These are phyloP conservation scores for Beris morrisii DNA, from an alignment of 2,888 invertebrate species.

Conservation along the genomic window DNA sequence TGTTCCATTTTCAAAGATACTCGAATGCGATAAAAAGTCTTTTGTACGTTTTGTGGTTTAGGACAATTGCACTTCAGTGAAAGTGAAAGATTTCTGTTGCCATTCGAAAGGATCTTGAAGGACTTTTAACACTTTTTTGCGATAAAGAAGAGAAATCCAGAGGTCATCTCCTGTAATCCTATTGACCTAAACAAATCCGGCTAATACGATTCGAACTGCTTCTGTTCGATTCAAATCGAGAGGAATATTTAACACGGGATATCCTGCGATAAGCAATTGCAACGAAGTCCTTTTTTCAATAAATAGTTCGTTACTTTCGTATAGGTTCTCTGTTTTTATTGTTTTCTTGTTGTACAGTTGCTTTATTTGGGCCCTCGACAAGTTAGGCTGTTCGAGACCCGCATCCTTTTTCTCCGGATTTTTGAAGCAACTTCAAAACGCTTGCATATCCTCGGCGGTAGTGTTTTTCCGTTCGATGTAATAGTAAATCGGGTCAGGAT, in stretches of 20 bases:
- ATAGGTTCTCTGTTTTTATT: too few species aligned
- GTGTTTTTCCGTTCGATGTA: too few species aligned
- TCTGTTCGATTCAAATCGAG: conserved; percentile 18
- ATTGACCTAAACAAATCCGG: conserved; percentile 3
- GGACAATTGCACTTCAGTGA: conserved; percentile 1
- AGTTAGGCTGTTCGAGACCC: too few species aligned
- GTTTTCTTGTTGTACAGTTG: too few species aligned
- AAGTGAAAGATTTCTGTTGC: conserved; percentile 13
- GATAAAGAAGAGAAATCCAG: neutral
- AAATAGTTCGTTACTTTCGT: too few species aligned
- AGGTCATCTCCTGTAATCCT: conserved; percentile 10
- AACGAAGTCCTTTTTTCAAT: too few species aligned
- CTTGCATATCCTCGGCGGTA: too few species aligned
- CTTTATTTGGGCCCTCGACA: too few species aligned
- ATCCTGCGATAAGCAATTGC: conserved; percentile 1
- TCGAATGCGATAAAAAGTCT: conserved; percentile 6
- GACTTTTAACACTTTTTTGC: conserved; percentile 6
- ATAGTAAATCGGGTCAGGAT: too few species aligned
- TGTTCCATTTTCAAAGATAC: conserved; percentile 17
- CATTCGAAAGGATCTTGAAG: conserved; percentile 18
- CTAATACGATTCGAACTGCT: conserved; percentile 1
- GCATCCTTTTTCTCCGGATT: too few species aligned
- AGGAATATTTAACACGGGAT: conserved; percentile 18
- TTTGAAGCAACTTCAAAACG: too few species aligned
- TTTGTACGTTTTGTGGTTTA: neutral